Percentiles rank a stretch among this genome's conserved stretches.
phyloP scores from a whole-genome alignment of 2,113 vertebrate species.

The Grammomys dolichurus region DNA sequence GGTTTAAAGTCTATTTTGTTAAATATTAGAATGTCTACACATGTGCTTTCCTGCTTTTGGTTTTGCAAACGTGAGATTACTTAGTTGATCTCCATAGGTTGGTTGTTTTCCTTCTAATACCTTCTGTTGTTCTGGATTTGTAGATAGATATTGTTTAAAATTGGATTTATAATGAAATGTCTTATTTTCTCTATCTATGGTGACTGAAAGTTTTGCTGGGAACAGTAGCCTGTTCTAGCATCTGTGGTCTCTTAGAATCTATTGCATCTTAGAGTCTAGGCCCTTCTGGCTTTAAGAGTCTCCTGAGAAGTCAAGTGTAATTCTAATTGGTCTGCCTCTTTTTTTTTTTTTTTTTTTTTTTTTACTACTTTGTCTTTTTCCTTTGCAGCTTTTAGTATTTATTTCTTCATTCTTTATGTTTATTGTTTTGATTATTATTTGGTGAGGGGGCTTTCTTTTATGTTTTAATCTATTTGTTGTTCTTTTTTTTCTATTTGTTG shows the following conservation, averaged over 20 bases:
- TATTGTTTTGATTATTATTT: neutral
- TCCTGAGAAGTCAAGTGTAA: neutral
- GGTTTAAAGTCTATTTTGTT: neutral
- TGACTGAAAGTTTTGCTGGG: neutral
- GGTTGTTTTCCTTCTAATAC: neutral
- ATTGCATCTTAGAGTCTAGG: neutral
- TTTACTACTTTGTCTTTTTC: neutral
- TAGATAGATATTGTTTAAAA: neutral
- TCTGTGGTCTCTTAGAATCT: neutral
- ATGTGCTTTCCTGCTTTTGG: neutral
- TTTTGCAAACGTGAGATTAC: neutral
- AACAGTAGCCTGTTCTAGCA: neutral
- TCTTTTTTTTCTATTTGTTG: neutral
- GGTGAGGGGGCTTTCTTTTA: neutral
- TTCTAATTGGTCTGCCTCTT: neutral
- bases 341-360: neutral
- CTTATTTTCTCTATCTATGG: neutral
- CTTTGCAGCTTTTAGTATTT: neutral
- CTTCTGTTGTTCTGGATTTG: neutral
- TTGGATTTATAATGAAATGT: neutral
- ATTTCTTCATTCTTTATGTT: neutral
- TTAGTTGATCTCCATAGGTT: neutral
- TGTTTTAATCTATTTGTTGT: neutral
- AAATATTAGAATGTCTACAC: neutral
- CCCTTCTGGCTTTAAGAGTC: neutral